Evolutionary conservation across 2,888 invertebrate genomes (phyloP).

Genomic region (Drosophila conformis): DNA sequence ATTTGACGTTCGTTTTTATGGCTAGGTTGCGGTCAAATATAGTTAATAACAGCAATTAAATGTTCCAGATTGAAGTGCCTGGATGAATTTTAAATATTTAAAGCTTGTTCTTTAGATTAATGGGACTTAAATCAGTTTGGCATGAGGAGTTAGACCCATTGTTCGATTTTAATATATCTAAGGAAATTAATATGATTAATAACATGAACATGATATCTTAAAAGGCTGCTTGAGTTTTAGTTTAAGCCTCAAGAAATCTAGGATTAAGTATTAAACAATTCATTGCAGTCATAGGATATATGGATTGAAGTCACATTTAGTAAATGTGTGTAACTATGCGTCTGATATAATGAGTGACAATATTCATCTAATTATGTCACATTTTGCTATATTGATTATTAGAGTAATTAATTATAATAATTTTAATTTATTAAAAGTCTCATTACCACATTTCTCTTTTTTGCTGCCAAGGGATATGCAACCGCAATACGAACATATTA

Average conservation of each 20-base stretch:
- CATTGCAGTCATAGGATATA: too few relatives aligned
- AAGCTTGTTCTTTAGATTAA: not conserved
- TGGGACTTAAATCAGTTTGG: not conserved
- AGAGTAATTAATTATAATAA: not conserved
- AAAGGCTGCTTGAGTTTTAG: not conserved
- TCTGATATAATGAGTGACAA: too few relatives aligned
- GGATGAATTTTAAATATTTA: not conserved
- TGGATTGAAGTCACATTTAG: too few relatives aligned
- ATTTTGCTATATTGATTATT: not conserved
- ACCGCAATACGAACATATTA: slow-evolving; percentile 7
- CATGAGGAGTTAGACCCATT: not conserved
- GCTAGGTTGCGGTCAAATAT: slow-evolving; percentile 17
- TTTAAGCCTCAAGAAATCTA: not conserved
- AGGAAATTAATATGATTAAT: not conserved
- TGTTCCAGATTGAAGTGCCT: not conserved
- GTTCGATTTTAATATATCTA: not conserved
- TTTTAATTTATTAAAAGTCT: not conserved
- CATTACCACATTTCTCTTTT: not conserved
- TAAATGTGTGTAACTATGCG: too few relatives aligned
- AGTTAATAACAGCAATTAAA: slow-evolving; percentile 22
- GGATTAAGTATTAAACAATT: not conserved
- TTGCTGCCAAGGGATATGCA: not conserved
- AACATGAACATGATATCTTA: not conserved
- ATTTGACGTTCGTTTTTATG: slow-evolving; percentile 47
- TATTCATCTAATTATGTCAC: not conserved